Percentiles rank a stretch among this genome's conserved stretches.
phyloP scores from a whole-genome alignment of 1,140 invertebrate species.

The Platyscapa corneri region DNA sequence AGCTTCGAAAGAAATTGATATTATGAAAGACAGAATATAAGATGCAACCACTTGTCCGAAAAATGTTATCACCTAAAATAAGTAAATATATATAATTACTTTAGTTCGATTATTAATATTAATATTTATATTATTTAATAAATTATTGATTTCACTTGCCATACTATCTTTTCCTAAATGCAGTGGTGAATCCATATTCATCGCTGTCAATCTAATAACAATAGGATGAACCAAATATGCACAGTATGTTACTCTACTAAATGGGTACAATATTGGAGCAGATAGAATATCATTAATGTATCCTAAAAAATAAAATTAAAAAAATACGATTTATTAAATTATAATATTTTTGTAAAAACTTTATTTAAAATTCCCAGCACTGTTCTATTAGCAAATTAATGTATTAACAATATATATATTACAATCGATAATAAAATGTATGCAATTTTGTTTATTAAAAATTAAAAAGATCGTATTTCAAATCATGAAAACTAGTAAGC shows the following conservation, averaged over 20 bases:
- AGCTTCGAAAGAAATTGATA: conserved; percentile 87
- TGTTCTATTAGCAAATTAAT: too few species aligned
- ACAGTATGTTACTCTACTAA: conserved; percentile 89
- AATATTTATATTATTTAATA: background rate
- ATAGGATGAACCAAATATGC: conserved; percentile 88
- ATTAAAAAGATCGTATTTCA: too few species aligned
- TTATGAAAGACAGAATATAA: conserved; percentile 84
- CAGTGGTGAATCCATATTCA: conserved; percentile 85
- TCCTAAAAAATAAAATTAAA: conserved; percentile 72
- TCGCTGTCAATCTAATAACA: conserved; percentile 83
- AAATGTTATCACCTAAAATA: conserved; percentile 82
- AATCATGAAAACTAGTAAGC: too few species aligned
- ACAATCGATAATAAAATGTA: too few species aligned
- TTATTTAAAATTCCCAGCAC: too few species aligned
- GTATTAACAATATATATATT: too few species aligned
- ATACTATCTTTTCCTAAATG: conserved; percentile 85
- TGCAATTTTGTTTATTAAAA: too few species aligned
- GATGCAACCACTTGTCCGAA: conserved; percentile 85
- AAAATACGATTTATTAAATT: too few species aligned
- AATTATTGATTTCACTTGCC: conserved; percentile 68
- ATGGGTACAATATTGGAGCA: conserved; percentile 85
- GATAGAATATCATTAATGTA: conserved; percentile 83
- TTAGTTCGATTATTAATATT: background rate
- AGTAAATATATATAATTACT: background rate
- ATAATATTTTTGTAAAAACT: too few species aligned